These are phyloP conservation scores for Polyommatus iphigenia DNA, from an alignment of 2,888 invertebrate species.

Conservation along the genomic window DNA sequence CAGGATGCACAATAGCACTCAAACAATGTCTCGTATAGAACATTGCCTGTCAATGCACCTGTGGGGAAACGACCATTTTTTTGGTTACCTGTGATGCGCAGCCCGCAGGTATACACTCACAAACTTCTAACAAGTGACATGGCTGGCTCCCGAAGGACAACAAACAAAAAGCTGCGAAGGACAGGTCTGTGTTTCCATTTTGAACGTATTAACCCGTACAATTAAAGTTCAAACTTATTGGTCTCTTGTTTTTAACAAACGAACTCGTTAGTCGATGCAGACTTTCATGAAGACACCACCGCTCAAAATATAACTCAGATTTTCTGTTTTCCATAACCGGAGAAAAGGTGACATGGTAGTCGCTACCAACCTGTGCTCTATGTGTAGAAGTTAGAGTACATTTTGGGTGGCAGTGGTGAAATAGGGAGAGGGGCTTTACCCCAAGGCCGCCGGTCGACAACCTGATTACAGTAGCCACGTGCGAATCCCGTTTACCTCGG, in stretches of 20 bases:
- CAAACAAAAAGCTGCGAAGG: not conserved
- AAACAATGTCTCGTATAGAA: not conserved
- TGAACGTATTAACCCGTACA: not conserved
- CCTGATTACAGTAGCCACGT: conserved; percentile 64
- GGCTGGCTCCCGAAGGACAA: not conserved
- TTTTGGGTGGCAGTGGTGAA: conserved; percentile 11
- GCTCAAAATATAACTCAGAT: conserved; percentile 10
- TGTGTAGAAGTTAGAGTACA: conserved; percentile 7
- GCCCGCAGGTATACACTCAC: not conserved
- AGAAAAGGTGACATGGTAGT: conserved; percentile 4
- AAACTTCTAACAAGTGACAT: conserved; percentile 1
- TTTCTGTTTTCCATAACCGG: conserved; percentile 19
- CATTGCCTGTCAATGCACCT: conserved; percentile 20
- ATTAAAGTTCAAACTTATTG: not conserved
- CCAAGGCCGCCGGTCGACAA: conserved; percentile 74
- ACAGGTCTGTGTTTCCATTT: not conserved
- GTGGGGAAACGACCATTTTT: conserved; percentile 19
- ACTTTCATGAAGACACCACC: not conserved
- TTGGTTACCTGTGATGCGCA: conserved; percentile 11
- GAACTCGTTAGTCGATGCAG: not conserved
- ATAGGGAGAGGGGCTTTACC: conserved; percentile 53
- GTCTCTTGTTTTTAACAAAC: not conserved
- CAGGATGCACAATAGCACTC: conserved; percentile 3
- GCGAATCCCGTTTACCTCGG: conserved; percentile 66
- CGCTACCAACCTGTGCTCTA: conserved; percentile 13